Evolutionary conservation across 2,113 vertebrate genomes (phyloP).

Genomic region (Sitta europaea): DNA sequence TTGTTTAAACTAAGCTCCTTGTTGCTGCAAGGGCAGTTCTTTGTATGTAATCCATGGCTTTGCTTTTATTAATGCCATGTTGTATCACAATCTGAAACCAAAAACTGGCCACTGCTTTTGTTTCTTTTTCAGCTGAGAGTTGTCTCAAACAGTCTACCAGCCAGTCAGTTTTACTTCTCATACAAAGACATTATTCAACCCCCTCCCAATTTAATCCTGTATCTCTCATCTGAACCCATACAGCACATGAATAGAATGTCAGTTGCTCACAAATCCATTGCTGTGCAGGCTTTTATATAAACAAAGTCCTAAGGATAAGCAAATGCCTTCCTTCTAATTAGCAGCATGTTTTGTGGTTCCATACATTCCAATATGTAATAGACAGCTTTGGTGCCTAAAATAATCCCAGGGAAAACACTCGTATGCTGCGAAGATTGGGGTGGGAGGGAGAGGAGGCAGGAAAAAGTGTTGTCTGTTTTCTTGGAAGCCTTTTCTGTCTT

Average conservation of each 20-base stretch:
- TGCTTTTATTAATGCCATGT: neutral
- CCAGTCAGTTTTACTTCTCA: neutral
- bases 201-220: neutral
- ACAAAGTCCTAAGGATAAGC: slow-evolving; percentile 21
- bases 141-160: neutral
- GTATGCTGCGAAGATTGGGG: neutral
- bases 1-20: neutral
- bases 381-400: neutral
- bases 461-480: slow-evolving; percentile 33
- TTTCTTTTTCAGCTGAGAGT: neutral
- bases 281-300: slow-evolving; percentile 12
- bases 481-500: slow-evolving; percentile 43
- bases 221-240: neutral
- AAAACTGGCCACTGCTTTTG: neutral
- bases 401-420: neutral
- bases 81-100: neutral
- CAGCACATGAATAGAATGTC: neutral
- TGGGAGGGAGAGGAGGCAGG: neutral
- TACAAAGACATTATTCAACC: neutral
- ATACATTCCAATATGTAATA: slow-evolving; percentile 14
- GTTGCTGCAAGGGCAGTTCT: neutral
- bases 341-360: slow-evolving; percentile 36
- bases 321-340: slow-evolving; percentile 37
- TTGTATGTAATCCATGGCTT: neutral
- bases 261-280: slow-evolving; percentile 5